phyloP scores from a whole-genome alignment of 2,113 vertebrate species.

The Pseudopipra pipra region DNA sequence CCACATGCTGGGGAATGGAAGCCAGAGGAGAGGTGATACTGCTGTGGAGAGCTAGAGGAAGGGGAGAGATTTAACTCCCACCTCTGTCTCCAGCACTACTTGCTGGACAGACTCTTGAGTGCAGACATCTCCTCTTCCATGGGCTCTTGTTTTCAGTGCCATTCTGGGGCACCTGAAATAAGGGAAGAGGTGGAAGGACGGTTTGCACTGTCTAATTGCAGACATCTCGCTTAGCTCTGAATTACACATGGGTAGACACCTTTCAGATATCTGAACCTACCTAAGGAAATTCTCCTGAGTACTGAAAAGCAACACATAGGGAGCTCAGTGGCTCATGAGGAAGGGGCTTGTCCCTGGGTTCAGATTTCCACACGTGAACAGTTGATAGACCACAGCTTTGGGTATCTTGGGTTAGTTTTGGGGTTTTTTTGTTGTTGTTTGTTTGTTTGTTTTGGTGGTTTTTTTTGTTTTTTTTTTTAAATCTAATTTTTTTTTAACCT shows the following conservation, averaged over 20 bases:
- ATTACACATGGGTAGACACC: background rate
- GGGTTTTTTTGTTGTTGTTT: too few species aligned
- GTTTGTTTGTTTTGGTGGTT: too few species aligned
- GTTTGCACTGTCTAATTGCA: background rate
- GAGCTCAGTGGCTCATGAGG: background rate
- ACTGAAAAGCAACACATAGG: background rate
- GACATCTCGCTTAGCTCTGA: background rate
- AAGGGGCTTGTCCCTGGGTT: background rate
- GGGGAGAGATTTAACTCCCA: background rate
- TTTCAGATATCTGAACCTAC: background rate
- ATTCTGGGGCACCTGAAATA: background rate
- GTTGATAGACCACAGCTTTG: background rate
- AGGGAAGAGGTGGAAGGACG: background rate
- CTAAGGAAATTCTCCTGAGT: background rate
- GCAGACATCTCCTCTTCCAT: background rate
- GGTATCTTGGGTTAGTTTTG: background rate
- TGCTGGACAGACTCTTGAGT: background rate
- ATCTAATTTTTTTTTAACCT: background rate
- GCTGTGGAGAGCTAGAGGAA: background rate
- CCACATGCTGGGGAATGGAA: fast-evolving
- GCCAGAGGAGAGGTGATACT: background rate
- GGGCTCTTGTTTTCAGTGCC: background rate
- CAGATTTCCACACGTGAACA: background rate
- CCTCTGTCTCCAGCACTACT: background rate
- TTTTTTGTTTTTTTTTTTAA: background rate